Base-by-base conservation (phyloP, 64 coral and sea anemone species). In the Astreopora myriophthalma region DNA sequence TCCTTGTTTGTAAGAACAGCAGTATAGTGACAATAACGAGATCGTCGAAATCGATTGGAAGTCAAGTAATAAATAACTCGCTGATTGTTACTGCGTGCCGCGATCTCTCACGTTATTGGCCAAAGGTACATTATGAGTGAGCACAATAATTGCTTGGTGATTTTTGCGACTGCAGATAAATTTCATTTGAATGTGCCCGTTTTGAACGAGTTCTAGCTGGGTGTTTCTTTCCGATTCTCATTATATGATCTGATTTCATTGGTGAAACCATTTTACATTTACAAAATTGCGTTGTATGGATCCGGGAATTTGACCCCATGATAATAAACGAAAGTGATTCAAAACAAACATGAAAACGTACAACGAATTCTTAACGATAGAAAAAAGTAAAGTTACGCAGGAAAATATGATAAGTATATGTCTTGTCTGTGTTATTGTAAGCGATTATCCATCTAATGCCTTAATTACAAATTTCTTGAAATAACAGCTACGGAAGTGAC, bases 291-390 rank as follows among this genome's bases (percentile, higher is more conserved):
- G 40, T 11, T 1, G 11, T 44, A 44, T 44, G 40, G 11, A 44
- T n/a, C n/a, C 6, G 40, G 40, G 6, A 44, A 2, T 44, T 44
- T 44, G 11, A 11, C 49, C 70, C 33, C 55, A 38, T n/a, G 12
- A 57, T 64, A 64, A 38, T 38, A n/a, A 23, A 65, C n/a, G 57
- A 79, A 77, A 79, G 8, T 27, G 26, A 79, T 31, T 26, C 26
- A 26, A 79, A 79, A 79, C 75, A 79, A 79, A 79, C 26, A 55
- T 52, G 40, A 23, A 44, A 80, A 80, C 76, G 5, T 80, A 34
- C 32, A 48, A 33, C 30, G 4, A 80, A 48, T 52, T 61, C 48
- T 80, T 80, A 60, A 80, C 31, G 49, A 60, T 25, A 36, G 51
- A 55, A 64, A 83, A 65, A 60, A 83, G 20, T 37, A 83, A 38